These are phyloP conservation scores for Sebastes steindachneri DNA, from an alignment of 2,797 vertebrate genomes.

Conservation along the genomic window DNA sequence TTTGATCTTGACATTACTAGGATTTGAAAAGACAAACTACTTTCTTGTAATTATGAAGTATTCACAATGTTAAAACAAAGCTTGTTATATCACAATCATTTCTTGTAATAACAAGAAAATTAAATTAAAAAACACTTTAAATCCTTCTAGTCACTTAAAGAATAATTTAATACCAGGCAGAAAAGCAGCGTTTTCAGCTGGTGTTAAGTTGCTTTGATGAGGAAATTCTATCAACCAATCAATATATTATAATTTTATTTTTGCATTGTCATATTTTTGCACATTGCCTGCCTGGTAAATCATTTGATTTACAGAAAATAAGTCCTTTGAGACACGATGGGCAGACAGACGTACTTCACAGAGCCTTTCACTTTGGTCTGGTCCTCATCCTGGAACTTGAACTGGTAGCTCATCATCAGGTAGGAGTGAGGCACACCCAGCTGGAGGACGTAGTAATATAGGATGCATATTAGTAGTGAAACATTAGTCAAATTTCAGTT, in stretches of 20 bases:
- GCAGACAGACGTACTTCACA: constrained; percentile 88
- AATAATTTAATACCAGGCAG: background rate
- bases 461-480: background rate
- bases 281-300: background rate
- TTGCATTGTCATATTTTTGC: background rate
- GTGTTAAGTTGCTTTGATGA: background rate
- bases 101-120: background rate
- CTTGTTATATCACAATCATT: background rate
- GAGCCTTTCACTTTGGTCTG: constrained; percentile 97
- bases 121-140: background rate
- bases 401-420: constrained; percentile 96
- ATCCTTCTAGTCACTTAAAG: background rate
- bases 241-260: background rate
- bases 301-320: background rate
- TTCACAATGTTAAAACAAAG: background rate
- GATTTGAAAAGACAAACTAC: background rate
- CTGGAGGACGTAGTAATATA: constrained; percentile 73
- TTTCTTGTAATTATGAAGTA: background rate
- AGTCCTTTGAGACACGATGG: background rate
- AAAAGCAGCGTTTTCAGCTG: background rate
- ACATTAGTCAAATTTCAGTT: background rate
- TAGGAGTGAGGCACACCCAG: constrained; percentile 96
- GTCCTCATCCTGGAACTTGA: constrained; percentile 99
- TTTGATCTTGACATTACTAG: background rate
- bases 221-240: background rate